These are phyloP conservation scores for Lerema accius DNA, from an alignment of 1,140 invertebrate species.

Conservation along the genomic window DNA sequence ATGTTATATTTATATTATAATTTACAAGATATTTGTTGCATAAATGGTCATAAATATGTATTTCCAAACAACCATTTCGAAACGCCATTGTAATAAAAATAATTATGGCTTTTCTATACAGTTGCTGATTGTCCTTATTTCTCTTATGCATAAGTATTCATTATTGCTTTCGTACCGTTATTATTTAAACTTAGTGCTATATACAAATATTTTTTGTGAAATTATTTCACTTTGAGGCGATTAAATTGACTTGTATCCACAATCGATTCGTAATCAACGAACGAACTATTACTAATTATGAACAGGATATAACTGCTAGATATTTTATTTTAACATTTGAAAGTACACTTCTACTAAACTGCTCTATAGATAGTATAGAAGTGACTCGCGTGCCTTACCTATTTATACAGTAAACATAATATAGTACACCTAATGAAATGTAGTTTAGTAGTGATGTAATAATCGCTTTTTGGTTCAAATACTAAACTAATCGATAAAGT, in stretches of 20 bases:
- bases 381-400: neutral
- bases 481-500: too few species aligned
- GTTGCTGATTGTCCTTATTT: neutral
- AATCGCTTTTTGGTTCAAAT: too few species aligned
- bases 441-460: too few species aligned
- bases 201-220: neutral
- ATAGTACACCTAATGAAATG: too few species aligned
- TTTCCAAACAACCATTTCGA: neutral
- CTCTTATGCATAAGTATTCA: conserved; percentile 1
- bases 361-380: neutral
- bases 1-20: conserved; percentile 47
- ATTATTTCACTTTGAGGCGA: neutral
- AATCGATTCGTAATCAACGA: neutral
- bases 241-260: conserved; percentile 1
- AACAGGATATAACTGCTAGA: neutral
- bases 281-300: neutral
- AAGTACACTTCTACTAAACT: neutral
- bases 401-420: too few species aligned
- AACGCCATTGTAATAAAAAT: conserved; percentile 6
- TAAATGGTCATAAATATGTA: conserved; percentile 6
- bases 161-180: conserved; percentile 3
- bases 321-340: neutral
- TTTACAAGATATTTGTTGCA: conserved; percentile 42
- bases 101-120: neutral
- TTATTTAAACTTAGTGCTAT: conserved; percentile 1